Percentiles rank a stretch among this genome's conserved stretches.
Evolutionary conservation across 2,797 vertebrate species (phyloP).

Genomic region (Anabas testudineus): DNA sequence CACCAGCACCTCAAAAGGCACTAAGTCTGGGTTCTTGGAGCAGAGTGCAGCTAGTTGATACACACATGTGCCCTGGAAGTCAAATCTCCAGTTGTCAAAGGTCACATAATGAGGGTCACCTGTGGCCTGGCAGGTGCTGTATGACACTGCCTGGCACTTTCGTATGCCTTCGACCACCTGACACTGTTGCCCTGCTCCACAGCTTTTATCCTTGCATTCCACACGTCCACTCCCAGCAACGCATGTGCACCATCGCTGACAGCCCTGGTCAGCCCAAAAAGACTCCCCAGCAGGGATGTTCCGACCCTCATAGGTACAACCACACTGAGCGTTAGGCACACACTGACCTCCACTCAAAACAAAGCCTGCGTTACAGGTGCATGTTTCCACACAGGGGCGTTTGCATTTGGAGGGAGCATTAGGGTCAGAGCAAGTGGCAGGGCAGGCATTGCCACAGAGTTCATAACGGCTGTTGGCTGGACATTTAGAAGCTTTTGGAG

Average conservation of each 20-base stretch:
- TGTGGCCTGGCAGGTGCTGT: conserved; percentile 72
- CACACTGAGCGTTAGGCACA: conserved; percentile 66
- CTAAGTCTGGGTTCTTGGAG: conserved; percentile 61
- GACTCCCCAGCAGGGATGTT: conserved; percentile 67
- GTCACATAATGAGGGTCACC: conserved; percentile 81
- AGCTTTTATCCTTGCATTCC: conserved; percentile 65
- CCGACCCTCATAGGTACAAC: conserved; percentile 76
- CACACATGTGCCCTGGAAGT: conserved; percentile 80
- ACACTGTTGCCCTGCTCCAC: conserved; percentile 63
- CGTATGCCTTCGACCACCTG: conserved; percentile 65
- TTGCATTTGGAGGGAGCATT: conserved; percentile 71
- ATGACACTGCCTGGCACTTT: conserved; percentile 71
- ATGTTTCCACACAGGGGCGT: conserved; percentile 76
- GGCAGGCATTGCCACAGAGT: conserved; percentile 81
- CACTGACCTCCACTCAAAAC: conserved; percentile 74
- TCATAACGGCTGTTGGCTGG: conserved; percentile 82
- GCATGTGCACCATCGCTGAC: conserved; percentile 71
- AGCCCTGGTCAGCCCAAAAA: conserved; percentile 77
- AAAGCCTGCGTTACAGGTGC: conserved; percentile 77
- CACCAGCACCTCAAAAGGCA: conserved; percentile 77
- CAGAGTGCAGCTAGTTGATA: conserved; percentile 80
- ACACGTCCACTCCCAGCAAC: conserved; percentile 43
- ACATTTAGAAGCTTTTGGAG: conserved; percentile 70
- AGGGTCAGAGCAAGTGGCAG: conserved; percentile 77
- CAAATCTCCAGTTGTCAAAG: conserved; percentile 75